Base-by-base conservation (phyloP, 2,888 invertebrate species). In the Dynastes tityus region DNA sequence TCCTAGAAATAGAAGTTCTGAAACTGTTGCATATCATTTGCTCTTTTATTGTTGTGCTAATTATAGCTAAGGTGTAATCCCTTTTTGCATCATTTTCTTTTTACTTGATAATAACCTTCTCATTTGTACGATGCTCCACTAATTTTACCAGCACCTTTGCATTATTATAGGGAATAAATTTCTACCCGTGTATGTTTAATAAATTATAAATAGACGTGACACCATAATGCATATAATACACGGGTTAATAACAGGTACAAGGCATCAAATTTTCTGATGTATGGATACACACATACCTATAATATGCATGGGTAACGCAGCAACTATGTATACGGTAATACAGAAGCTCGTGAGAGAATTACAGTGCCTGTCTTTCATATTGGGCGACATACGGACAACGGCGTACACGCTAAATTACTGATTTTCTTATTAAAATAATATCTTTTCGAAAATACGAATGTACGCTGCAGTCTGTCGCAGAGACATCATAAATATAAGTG, bases 401-500 rank as follows among this genome's bases (percentile, higher is more conserved):
- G 61, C 45, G 61, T 16, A 61, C 37, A 32, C 40, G 61, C 45
- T 61, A 74, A 74, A 74, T 74, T 74, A 74, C 73, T 45, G 73
- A 74, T 74, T 74, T 61, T 61, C 73, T 74, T 74, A 74, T 74
- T 74, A 74, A 74, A 74, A 74, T 74, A 74, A 74, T 74, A 74
- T 74, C 73, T 74, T 61, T 74, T 74, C 73, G 27, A 74, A 74
- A 45, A 74, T 49, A 61, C 51, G 51, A n/a, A 68, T 51, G 40
- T 40, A 29, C 22, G 16, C 32, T 51, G 16, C 22, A 68, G 78
- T 73, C 79, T 80, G 68, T 80, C 81, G 81, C 81, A 78, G 63
- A 16, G 76, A 68, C 76, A 76, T 76, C 58, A 76, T 63, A 64
- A 78, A 32, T 63, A 77, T 81, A 82, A 81, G 78, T 81, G 80